Conservation (phyloP, 1,140 invertebrate species). For the Ptiloglossa arizonensis region DNA sequence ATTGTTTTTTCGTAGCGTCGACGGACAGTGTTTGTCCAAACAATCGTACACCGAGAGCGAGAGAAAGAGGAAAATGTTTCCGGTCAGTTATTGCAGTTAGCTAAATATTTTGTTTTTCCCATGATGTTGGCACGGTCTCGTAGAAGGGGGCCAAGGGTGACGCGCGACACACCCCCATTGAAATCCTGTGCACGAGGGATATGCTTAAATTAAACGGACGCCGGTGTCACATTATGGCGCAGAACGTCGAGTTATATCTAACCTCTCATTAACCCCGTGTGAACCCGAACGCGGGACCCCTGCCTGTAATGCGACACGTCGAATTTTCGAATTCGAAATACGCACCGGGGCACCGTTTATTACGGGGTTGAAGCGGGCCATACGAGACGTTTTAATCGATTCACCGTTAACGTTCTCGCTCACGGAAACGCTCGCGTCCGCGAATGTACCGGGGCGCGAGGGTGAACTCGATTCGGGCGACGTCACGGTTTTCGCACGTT, state of each 20-base stretch:
- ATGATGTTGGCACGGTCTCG: constrained; percentile 65
- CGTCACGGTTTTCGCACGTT: background rate
- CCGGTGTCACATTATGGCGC: constrained; percentile 74
- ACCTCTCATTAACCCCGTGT: constrained; percentile 81
- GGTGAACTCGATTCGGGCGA: background rate
- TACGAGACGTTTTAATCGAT: constrained; percentile 36
- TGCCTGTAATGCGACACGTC: constrained; percentile 67
- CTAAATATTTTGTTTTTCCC: constrained; percentile 80
- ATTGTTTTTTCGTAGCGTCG: background rate
- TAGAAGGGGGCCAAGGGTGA: constrained; percentile 42
- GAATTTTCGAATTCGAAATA: constrained; percentile 71
- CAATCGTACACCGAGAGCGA: background rate
- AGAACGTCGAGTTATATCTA: constrained; percentile 80
- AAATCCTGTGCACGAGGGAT: constrained; percentile 74
- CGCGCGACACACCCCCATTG: constrained; percentile 77
- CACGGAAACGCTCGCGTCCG: background rate
- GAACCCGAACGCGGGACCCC: constrained; percentile 66
- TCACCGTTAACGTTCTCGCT: background rate
- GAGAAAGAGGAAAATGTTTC: constrained; percentile 17
- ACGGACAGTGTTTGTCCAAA: background rate
- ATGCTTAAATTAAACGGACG: constrained; percentile 80
- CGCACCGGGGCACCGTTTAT: constrained; percentile 45
- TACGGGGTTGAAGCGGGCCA: constrained; percentile 41
- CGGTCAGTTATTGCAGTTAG: constrained; percentile 33
- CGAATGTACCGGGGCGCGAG: background rate